Evolutionary conservation across 2,888 invertebrate genomes (phyloP).

Genomic region (Phyllotreta cruciferae): DNA sequence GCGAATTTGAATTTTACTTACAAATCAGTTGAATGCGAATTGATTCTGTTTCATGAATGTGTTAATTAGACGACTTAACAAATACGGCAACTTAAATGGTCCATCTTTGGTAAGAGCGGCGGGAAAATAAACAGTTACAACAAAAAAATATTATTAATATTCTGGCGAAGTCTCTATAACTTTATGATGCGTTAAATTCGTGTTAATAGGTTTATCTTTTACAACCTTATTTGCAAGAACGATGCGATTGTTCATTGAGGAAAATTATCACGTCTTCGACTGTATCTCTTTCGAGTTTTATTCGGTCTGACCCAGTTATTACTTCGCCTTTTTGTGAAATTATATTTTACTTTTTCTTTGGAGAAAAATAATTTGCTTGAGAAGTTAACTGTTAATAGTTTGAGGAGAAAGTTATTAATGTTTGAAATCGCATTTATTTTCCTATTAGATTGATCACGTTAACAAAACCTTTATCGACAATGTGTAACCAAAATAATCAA

Average conservation of each 20-base stretch:
- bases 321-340: slow-evolving; percentile 7
- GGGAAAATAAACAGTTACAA: no score
- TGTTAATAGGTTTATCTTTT: slow-evolving; percentile 34
- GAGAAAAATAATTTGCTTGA: slow-evolving; percentile 9
- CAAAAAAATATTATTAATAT: slow-evolving; percentile 24
- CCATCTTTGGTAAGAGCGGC: no score
- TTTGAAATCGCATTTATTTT: no score
- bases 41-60: no score
- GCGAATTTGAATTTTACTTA: no score
- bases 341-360: slow-evolving; percentile 1
- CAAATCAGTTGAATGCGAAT: no score
- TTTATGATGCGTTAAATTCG: slow-evolving; percentile 29
- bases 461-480: no score
- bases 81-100: no score
- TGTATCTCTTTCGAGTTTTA: slow-evolving; percentile 1
- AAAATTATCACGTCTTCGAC: slow-evolving; percentile 33
- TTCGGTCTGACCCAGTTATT: slow-evolving; percentile 11
- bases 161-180: slow-evolving; percentile 22
- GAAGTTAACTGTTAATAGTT: slow-evolving; percentile 2
- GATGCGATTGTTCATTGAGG: slow-evolving; percentile 32
- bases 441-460: no score
- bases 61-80: no score
- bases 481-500: no score
- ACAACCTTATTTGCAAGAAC: slow-evolving; percentile 35
- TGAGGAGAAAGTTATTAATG: slow-evolving; percentile 7